Evolutionary conservation across 2,888 invertebrate genomes (phyloP).

Genomic region (Tupiocoris notatus): DNA sequence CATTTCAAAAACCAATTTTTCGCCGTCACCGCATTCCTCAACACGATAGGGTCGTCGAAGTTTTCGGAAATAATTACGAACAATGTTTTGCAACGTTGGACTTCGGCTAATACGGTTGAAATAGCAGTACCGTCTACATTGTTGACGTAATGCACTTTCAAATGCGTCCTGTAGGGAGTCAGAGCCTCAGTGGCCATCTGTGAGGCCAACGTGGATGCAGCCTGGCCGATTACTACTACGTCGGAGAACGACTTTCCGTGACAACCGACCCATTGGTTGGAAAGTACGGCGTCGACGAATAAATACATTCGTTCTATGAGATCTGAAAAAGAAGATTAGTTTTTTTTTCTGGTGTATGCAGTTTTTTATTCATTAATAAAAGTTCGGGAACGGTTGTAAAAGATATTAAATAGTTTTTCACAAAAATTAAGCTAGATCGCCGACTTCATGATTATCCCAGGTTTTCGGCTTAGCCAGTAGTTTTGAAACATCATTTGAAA

Average conservation of each 20-base stretch:
- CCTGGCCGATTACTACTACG: constrained; percentile 98
- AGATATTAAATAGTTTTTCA: no score
- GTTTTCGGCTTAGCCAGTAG: no score
- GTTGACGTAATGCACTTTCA: constrained; percentile 92
- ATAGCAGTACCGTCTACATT: constrained; percentile 99
- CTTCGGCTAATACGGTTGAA: constrained; percentile 84
- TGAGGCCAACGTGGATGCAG: constrained; percentile 85
- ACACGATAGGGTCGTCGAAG: constrained; percentile 98
- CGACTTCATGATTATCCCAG: no score
- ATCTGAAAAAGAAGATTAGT: constrained; percentile 1
- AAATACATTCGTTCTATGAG: constrained; percentile 15
- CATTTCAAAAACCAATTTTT: constrained; percentile 88
- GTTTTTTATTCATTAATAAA: no score
- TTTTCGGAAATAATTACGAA: constrained; percentile 99
- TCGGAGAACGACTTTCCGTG: constrained; percentile 93
- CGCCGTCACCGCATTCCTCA: constrained; percentile 98
- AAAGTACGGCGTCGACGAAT: constrained; percentile 55
- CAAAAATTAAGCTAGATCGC: no score
- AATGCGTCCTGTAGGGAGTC: constrained; percentile 82
- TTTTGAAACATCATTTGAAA: no score
- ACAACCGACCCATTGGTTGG: constrained; percentile 66
- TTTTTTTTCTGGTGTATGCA: no score
- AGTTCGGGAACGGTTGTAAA: no score
- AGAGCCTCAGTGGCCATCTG: constrained; percentile 98
- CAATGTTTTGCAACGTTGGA: constrained; percentile 89